A percentile compares a stretch with the other conserved stretches of the same genome.
These are phyloP conservation scores for Cynocephalus volans DNA, from an alignment of 2,113 vertebrate genomes.

Conservation along the genomic window DNA sequence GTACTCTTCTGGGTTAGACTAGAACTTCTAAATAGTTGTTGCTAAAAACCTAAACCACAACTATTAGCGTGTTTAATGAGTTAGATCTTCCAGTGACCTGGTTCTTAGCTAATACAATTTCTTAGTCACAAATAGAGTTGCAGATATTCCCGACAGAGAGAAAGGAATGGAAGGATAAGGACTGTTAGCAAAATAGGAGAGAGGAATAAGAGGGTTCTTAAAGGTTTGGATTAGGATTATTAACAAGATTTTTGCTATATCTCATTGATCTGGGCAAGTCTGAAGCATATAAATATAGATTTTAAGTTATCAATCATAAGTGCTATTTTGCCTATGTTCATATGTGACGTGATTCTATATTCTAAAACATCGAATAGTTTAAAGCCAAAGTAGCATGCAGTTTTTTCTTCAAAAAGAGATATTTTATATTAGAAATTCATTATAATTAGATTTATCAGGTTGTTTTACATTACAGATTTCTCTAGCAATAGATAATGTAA, in stretches of 20 bases:
- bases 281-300: not conserved
- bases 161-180: not conserved
- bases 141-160: not conserved
- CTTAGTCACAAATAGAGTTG: not conserved
- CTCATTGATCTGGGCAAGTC: slow-evolving; percentile 5
- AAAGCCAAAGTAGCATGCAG: not conserved
- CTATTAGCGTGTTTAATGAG: not conserved
- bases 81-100: slow-evolving; percentile 23
- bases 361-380: slow-evolving; percentile 11
- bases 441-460: not conserved
- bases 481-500: not conserved
- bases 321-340: slow-evolving; percentile 14
- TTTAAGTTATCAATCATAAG: not conserved
- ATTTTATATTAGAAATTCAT: slow-evolving; percentile 40
- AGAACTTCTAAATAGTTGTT: slow-evolving; percentile 48
- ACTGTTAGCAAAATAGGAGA: not conserved
- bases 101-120: not conserved
- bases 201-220: not conserved
- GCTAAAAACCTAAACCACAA: not conserved
- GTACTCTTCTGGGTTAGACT: slow-evolving; percentile 10
- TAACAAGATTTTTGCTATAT: not conserved
- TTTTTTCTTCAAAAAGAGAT: slow-evolving; percentile 38
- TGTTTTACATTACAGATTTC: not conserved
- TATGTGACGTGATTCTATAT: not conserved
- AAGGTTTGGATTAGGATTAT: not conserved